A percentile compares a stretch with the other conserved stretches of the same genome.
Evolutionary conservation across 1,140 invertebrate genomes (phyloP).

Genomic region (Ladona fulva): DNA sequence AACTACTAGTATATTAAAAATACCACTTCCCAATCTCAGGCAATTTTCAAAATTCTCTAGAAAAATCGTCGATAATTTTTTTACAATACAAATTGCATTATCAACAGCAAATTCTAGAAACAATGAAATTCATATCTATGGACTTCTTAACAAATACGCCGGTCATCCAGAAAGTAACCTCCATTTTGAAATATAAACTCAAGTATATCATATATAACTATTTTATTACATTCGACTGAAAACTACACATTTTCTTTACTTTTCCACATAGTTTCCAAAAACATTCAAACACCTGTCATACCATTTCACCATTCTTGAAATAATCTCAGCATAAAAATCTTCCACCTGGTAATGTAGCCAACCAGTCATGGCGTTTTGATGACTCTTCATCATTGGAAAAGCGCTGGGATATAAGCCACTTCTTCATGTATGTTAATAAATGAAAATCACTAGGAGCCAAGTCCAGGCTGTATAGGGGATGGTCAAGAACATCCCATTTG

Average conservation of each 20-base stretch:
- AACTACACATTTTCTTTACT: constrained; percentile 32
- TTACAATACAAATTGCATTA: too few species aligned
- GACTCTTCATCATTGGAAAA: neutral
- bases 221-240: neutral
- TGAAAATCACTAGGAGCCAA: constrained; percentile 15
- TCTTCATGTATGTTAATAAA: constrained; percentile 14
- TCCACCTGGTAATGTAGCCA: constrained; percentile 10
- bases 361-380: constrained; percentile 19
- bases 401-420: constrained; percentile 10
- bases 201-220: neutral
- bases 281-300: constrained; percentile 14
- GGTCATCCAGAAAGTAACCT: neutral
- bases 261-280: constrained; percentile 15
- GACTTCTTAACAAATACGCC: too few species aligned
- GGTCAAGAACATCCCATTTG: constrained; percentile 18
- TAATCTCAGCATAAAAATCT: constrained; percentile 15
- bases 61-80: too few species aligned
- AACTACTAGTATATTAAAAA: too few species aligned
- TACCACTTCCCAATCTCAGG: too few species aligned
- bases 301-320: constrained; percentile 11
- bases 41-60: too few species aligned
- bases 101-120: too few species aligned
- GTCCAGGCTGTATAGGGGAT: constrained; percentile 18
- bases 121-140: too few species aligned
- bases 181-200: neutral